phyloP scores from a whole-genome alignment of 2,797 vertebrate genomes.

The Syndactyla subalaris region DNA sequence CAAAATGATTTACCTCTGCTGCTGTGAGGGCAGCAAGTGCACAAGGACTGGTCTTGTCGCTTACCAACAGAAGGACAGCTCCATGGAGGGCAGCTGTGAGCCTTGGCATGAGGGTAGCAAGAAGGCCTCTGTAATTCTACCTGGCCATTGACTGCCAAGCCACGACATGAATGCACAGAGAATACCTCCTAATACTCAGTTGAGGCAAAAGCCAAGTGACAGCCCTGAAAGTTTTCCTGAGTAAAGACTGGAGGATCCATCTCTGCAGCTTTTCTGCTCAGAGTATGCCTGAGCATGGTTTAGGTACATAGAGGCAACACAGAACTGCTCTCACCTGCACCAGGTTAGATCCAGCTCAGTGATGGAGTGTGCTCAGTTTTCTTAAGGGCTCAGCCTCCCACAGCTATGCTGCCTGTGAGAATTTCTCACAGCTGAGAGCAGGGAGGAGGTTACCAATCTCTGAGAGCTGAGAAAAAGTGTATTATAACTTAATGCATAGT shows the following conservation, averaged over 20 bases:
- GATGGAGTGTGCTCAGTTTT: background rate
- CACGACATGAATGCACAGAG: accelerated
- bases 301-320: background rate
- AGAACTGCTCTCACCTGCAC: background rate
- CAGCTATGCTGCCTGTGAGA: background rate
- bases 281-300: background rate
- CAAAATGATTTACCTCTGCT: background rate
- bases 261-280: background rate
- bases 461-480: background rate
- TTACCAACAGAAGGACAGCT: background rate
- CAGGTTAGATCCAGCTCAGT: background rate
- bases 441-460: accelerated
- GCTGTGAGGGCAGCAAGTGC: background rate
- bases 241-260: background rate
- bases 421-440: background rate
- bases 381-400: background rate
- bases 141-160: background rate
- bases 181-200: background rate
- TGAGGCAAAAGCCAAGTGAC: background rate
- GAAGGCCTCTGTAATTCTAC: constrained; percentile 17
- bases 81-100: background rate
- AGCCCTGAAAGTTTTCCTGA: background rate
- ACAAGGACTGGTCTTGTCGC: background rate
- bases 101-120: background rate
- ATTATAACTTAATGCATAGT: background rate